Evolutionary conservation across 2,797 vertebrate genomes (phyloP), one percentile per base, ranked within the genome.

Genomic region (Oophaga sylvatica): DNA sequence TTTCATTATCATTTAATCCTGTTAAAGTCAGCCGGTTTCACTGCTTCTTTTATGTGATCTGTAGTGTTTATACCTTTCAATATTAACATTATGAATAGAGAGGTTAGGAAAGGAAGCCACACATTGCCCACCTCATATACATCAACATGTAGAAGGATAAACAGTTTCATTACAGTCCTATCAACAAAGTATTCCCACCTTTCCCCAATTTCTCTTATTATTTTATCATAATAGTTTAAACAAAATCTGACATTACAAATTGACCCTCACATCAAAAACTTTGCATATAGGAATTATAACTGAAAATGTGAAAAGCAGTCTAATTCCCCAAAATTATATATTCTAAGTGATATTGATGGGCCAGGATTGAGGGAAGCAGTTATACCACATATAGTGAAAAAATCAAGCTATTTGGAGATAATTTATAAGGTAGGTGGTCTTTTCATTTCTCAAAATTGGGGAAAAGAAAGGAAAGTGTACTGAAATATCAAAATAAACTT

Each of bases 1-100:
- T 87, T 90, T 86, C 68, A 0, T 8, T 91, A 91, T 90, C 41
- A 83, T 91, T 90, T 90, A 92, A 92, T 91, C 89, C 86, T 87
- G 12, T 92, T 91, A 90, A 35, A 83, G 53, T 60, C 71, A 77
- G 75, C 68, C 41, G 62, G 65, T 90, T 31, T 87, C 0, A 0
- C 63, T 26, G 31, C 83, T 62, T 45, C 41, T 83, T 83, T 89
- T 83, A 19, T 86, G 48, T 70, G 60, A 29, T 60, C 29, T 81
- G 83, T 85, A 78, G 73, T 77, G 59, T 89, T 86, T 89, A 86
- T 89, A 71, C 75, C 79, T 63, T 85, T 81, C 68, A 81, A 57
- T 48, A 75, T 29, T 59, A 76, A 31, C 57, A 65, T 85, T 77
- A 88, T 77, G 57, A 73, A 60, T 13, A 65, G 57, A 77, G 85